Percentiles rank a stretch among this genome's conserved stretches.
phyloP scores from a whole-genome alignment of 2,797 vertebrate species.

The Emys orbicularis region DNA sequence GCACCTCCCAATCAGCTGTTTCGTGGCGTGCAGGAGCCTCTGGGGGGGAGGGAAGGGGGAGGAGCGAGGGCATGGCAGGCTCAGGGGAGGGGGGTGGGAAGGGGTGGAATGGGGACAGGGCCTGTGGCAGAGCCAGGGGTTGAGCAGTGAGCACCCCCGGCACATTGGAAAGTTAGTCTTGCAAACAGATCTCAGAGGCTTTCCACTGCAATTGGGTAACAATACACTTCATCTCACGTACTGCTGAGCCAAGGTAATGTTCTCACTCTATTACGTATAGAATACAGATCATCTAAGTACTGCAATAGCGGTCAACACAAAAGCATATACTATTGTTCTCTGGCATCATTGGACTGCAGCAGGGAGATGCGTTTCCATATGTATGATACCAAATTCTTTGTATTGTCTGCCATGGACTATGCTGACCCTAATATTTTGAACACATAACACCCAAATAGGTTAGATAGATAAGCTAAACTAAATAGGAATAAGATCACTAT shows the following conservation, averaged over 20 bases:
- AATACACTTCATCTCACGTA: not conserved
- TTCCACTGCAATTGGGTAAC: not conserved
- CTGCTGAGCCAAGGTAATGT: not conserved
- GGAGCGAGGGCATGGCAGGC: too few species aligned
- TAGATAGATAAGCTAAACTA: not conserved
- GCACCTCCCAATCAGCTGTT: too few species aligned
- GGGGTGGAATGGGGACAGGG: too few species aligned
- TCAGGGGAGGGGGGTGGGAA: too few species aligned
- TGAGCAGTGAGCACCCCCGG: too few species aligned
- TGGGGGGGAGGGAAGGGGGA: too few species aligned
- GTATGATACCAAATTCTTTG: not conserved
- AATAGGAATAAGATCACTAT: not conserved
- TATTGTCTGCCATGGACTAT: not conserved
- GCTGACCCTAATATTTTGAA: not conserved
- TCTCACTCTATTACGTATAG: not conserved
- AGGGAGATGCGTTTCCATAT: not conserved
- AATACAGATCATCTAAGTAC: not conserved
- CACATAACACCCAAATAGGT: not conserved
- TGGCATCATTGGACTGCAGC: not conserved
- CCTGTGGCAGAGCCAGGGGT: too few species aligned
- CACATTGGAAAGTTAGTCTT: not conserved
- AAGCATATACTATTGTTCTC: not conserved
- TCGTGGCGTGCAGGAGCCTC: too few species aligned
- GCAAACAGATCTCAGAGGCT: not conserved
- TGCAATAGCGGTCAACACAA: rapidly evolving